These are phyloP conservation scores for Prinia subflava DNA, from an alignment of 2,113 vertebrate species.

Conservation along the genomic window DNA sequence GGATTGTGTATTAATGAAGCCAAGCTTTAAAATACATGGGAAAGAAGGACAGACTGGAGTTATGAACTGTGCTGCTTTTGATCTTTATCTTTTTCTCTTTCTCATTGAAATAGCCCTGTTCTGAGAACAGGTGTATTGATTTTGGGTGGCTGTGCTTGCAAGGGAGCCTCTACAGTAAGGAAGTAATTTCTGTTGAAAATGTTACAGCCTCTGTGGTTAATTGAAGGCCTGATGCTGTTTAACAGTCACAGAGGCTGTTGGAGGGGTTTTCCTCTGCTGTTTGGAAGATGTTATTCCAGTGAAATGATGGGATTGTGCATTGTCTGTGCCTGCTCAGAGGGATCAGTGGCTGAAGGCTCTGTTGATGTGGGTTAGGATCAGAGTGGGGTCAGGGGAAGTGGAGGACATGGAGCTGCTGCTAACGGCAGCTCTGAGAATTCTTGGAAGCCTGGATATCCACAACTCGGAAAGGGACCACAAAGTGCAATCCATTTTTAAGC, in stretches of 20 bases:
- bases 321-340: fast-evolving
- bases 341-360: neutral
- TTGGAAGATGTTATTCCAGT: neutral
- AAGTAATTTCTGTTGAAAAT: neutral
- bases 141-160: neutral
- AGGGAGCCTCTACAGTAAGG: neutral
- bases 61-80: neutral
- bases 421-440: neutral
- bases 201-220: neutral
- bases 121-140: neutral
- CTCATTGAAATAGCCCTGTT: neutral
- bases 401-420: neutral
- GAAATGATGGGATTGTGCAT: neutral
- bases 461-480: neutral
- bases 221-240: neutral
- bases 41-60: neutral
- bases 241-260: neutral
- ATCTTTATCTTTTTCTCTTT: neutral
- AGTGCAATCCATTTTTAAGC: conserved; percentile 22
- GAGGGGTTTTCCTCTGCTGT: neutral
- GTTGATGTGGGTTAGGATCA: neutral
- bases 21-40: neutral
- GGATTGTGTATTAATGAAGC: neutral
- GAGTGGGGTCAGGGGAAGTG: neutral
- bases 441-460: neutral